A percentile compares a stretch with the other conserved stretches of the same genome.
These are phyloP conservation scores for Trachops cirrhosus DNA, from an alignment of 2,797 vertebrate species.

Conservation along the genomic window DNA sequence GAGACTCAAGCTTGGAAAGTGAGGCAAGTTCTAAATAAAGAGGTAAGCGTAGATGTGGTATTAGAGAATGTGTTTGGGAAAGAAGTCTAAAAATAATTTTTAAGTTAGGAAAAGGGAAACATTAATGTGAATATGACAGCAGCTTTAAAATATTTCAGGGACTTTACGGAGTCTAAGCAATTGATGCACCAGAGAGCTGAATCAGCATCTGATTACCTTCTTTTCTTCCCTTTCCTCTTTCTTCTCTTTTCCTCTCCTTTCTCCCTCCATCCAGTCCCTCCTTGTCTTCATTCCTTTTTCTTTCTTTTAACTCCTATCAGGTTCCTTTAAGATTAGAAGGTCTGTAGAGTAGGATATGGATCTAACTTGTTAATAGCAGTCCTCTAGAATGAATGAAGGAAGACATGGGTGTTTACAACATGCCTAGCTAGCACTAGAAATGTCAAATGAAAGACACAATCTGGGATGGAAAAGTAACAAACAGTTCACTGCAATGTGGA, in stretches of 20 bases:
- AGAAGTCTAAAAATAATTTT: conserved; percentile 21
- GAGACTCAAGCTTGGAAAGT: conserved; percentile 40
- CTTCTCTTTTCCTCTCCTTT: not conserved
- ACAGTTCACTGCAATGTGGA: not conserved
- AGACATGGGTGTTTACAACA: not conserved
- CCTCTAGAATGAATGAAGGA: not conserved
- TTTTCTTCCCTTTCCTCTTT: not conserved
- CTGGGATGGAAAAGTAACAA: not conserved
- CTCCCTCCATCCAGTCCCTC: not conserved
- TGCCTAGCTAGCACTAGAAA: not conserved
- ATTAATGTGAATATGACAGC: not conserved
- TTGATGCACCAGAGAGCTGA: not conserved
- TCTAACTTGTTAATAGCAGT: not conserved
- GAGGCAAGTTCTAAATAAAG: conserved; percentile 45
- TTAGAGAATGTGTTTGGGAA: not conserved
- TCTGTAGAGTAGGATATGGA: not conserved
- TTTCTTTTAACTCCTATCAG: not conserved
- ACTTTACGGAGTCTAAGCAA: not conserved
- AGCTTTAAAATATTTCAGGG: not conserved
- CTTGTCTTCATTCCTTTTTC: not conserved
- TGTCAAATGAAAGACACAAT: not conserved
- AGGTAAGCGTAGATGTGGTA: not conserved
- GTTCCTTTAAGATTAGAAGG: not conserved
- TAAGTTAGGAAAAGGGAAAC: not conserved
- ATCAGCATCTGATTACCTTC: not conserved